phyloP scores from a whole-genome alignment of 2,113 vertebrate species.

The Opisthocomus hoazin region DNA sequence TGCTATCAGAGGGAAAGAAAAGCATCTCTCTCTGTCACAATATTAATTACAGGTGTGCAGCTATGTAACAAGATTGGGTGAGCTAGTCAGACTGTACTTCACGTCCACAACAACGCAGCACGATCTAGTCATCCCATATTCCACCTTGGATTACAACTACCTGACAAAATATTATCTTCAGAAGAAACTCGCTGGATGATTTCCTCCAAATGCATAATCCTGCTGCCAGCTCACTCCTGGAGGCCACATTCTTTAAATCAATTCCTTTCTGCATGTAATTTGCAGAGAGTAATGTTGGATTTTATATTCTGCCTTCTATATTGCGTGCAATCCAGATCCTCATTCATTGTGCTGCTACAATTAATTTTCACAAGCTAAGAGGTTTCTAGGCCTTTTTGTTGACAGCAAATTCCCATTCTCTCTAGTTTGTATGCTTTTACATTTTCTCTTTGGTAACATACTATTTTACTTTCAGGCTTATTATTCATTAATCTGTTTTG shows the following conservation, averaged over 20 bases:
- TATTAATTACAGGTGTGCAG: background rate
- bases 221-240: background rate
- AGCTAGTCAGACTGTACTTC: background rate
- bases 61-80: background rate
- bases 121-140: background rate
- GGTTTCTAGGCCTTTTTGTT: background rate
- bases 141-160: background rate
- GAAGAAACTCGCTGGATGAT: background rate
- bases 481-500: conserved; percentile 26
- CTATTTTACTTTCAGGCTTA: conserved; percentile 21
- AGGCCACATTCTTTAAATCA: background rate
- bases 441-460: background rate
- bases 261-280: background rate
- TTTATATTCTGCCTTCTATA: background rate
- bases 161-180: background rate
- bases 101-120: background rate
- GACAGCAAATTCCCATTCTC: background rate
- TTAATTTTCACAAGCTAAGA: background rate
- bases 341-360: background rate
- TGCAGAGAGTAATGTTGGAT: background rate
- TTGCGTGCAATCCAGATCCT: background rate
- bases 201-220: background rate
- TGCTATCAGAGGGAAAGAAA: background rate
- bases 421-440: background rate
- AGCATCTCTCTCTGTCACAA: background rate